These are phyloP conservation scores for Drosophila chauvacae DNA, from an alignment of 1,140 invertebrate genomes.

Conservation along the genomic window DNA sequence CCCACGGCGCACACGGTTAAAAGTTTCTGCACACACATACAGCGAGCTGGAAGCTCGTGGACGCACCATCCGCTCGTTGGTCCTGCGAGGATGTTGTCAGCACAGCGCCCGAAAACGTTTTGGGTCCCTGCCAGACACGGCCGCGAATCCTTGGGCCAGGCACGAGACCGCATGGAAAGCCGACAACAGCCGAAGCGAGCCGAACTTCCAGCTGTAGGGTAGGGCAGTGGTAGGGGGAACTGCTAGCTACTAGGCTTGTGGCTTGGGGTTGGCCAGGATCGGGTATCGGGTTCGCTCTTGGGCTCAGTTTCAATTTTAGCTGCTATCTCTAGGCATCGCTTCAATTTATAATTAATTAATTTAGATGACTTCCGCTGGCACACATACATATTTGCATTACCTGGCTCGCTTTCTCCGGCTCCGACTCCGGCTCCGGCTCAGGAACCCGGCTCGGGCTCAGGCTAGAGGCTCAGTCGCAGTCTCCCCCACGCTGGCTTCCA, in stretches of 20 bases:
- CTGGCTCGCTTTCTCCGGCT: not conserved
- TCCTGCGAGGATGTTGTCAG: slow-evolving; percentile 81
- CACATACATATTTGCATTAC: slow-evolving; percentile 49
- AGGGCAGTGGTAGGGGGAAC: not conserved
- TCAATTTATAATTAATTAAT: slow-evolving; percentile 72
- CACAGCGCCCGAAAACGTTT: slow-evolving; percentile 81
- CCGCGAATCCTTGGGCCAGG: slow-evolving; percentile 47
- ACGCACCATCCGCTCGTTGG: slow-evolving; percentile 78
- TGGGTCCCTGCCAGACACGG: slow-evolving; percentile 53
- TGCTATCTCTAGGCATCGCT: slow-evolving; percentile 24
- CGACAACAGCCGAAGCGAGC: slow-evolving; percentile 7
- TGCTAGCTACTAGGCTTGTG: not conserved
- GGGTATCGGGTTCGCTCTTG: slow-evolving; percentile 19
- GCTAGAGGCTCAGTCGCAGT: not conserved
- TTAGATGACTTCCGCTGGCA: slow-evolving; percentile 54
- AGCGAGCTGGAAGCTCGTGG: slow-evolving; percentile 35
- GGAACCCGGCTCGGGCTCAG: not conserved
- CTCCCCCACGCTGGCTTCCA: slow-evolving; percentile 51
- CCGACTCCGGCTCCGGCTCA: not conserved
- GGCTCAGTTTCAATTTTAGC: slow-evolving; percentile 24
- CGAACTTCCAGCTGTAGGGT: slow-evolving; percentile 18
- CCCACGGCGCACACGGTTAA: slow-evolving; percentile 48
- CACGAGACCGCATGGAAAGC: slow-evolving; percentile 35
- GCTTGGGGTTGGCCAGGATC: slow-evolving; percentile 36
- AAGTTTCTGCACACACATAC: slow-evolving; percentile 59